Evolutionary conservation across 2,888 invertebrate genomes (phyloP), one percentile per base, ranked within the genome.

Genomic region (Patella depressa): DNA sequence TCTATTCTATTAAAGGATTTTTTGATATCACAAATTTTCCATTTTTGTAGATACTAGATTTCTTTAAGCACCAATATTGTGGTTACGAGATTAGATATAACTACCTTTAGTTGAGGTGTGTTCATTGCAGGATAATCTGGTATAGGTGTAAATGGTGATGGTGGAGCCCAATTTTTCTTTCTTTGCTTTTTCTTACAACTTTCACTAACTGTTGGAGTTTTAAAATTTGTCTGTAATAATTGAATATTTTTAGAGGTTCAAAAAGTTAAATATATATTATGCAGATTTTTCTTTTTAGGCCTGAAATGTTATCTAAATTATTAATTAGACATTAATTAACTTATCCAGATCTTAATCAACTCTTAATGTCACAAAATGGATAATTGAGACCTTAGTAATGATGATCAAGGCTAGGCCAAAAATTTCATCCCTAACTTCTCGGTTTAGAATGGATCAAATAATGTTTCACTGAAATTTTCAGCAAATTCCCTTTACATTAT

Each of bases 101-200:
- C 84, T 90, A 93, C 93, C 90, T 93, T 93, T 29, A 94, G 88
- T 70, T 92, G 88, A 9, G 93, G 93, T 34, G 93, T 93, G 76
- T 90, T 89, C 93, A 94, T 93, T 3, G 78, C 81, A 77, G 92
- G 92, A 83, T 93, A 94, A 83, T 93, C 89, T 24, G 93, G 91
- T 86, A 93, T 91, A 2, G 94, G 93, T 19, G 93, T 93, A 59
- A 93, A 90, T 54, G 90, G 91, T 59, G 89, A 90, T 0, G 88
- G 89, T n/a, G 83, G 81, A 3, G 80, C 77, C 85, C 84, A 85
- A 0, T 69, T 24, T 29, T 74, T 65, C 73, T 69, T 72, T 14
- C 73, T 73, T 77, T n/a, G 75, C 24, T 57, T 72, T 24, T 24
- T 70, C 59, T 65, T 74, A 53, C 72, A 34, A 19, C 24, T 73